Conservation (phyloP, 2,113 vertebrate species). For the Thomomys bottae region DNA sequence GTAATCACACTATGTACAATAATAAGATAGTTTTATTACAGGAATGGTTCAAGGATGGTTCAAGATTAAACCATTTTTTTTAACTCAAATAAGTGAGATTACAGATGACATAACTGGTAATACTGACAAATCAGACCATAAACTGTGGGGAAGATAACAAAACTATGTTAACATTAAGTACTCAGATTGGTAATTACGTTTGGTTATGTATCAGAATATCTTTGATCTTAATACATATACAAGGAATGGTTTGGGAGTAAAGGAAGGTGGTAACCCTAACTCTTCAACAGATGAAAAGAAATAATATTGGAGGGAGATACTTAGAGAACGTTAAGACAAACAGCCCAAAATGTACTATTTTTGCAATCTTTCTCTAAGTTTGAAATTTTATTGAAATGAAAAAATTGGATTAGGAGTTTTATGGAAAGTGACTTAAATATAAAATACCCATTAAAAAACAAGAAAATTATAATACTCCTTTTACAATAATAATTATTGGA, state of each 20-base stretch:
- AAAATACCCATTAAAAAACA: background rate
- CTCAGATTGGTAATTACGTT: background rate
- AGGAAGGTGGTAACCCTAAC: background rate
- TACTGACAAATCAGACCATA: background rate
- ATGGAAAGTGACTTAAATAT: background rate
- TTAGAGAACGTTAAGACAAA: background rate
- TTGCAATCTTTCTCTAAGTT: background rate
- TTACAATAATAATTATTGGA: background rate
- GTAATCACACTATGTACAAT: background rate
- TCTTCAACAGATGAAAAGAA: background rate
- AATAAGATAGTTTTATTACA: conserved; percentile 4
- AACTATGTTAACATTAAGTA: background rate
- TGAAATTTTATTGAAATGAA: background rate
- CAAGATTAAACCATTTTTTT: conserved; percentile 10
- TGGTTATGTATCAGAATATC: conserved; percentile 19
- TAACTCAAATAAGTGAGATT: background rate
- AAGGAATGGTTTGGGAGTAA: background rate
- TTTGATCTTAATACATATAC: background rate
- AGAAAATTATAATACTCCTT: background rate
- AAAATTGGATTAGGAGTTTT: background rate
- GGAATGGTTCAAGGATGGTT: conserved; percentile 6
- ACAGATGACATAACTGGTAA: background rate
- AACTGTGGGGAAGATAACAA: background rate
- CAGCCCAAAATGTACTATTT: background rate
- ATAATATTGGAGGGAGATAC: background rate